A percentile compares a stretch with the other conserved stretches of the same genome.
phyloP scores from a whole-genome alignment of 2,113 vertebrate species.

The Gymnorhina tibicen region DNA sequence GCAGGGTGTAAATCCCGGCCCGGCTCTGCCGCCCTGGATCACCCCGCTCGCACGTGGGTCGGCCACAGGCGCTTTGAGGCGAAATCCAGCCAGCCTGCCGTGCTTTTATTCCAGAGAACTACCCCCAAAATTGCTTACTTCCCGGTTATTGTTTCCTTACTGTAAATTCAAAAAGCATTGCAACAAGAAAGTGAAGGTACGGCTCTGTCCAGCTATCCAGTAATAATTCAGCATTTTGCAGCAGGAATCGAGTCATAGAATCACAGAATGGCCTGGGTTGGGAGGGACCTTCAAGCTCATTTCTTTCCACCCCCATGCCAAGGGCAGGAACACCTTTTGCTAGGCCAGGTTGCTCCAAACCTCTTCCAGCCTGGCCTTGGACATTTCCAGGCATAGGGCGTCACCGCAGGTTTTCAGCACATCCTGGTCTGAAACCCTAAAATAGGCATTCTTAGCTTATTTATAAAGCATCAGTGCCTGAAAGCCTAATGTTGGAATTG shows the following conservation, averaged over 20 bases:
- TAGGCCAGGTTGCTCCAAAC: not conserved
- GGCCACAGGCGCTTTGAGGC: not conserved
- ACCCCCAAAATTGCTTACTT: fast-evolving
- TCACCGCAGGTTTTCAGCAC: not conserved
- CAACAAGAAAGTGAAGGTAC: not conserved
- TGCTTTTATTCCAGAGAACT: not conserved
- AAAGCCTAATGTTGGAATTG: not conserved
- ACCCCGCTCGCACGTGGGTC: not conserved
- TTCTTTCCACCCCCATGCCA: not conserved
- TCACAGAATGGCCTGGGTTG: not conserved
- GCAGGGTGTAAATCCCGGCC: not conserved
- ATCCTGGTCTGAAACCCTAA: not conserved
- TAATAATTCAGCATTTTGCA: not conserved
- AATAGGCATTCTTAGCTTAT: not conserved
- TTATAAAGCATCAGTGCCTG: not conserved
- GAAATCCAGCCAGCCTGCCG: fast-evolving
- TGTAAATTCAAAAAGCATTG: fast-evolving
- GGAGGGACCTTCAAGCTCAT: not conserved
- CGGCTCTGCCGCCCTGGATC: not conserved
- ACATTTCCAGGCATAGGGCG: not conserved
- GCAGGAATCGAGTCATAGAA: fast-evolving
- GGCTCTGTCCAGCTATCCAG: not conserved
- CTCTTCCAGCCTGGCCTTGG: not conserved
- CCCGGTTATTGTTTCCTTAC: fast-evolving
- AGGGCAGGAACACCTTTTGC: not conserved